Percentiles rank a stretch among this genome's conserved stretches.
These are phyloP conservation scores for Lasiurus borealis DNA, from an alignment of 2,113 vertebrate genomes.

Conservation along the genomic window DNA sequence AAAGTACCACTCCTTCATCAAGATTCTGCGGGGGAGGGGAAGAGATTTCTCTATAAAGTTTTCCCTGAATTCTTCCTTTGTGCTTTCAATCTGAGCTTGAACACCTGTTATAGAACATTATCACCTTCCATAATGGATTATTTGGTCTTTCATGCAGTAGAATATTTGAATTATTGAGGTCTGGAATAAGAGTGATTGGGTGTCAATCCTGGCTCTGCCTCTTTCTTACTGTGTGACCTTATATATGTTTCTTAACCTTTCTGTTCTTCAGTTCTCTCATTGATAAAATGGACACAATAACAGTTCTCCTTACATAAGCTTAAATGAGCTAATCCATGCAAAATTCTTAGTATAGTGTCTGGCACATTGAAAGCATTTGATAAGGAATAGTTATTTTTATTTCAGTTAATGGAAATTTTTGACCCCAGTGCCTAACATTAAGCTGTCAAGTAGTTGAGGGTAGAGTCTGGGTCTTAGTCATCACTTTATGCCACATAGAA, in stretches of 20 bases:
- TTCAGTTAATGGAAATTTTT: not conserved
- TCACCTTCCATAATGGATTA: not conserved
- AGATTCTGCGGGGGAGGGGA: not conserved
- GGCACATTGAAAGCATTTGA: not conserved
- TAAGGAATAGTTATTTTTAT: conserved; percentile 41
- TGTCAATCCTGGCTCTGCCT: not conserved
- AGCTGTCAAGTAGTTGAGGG: not conserved
- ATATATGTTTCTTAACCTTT: not conserved
- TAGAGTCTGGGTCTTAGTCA: conserved; percentile 18
- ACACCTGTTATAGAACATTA: not conserved
- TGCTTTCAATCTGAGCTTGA: not conserved
- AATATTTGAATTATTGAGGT: not conserved
- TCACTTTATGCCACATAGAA: not conserved
- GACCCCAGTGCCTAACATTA: not conserved
- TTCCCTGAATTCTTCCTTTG: not conserved
- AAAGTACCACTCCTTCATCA: not conserved
- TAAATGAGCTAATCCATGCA: conserved; percentile 8
- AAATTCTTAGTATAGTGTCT: not conserved
- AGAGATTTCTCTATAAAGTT: not conserved
- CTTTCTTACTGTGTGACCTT: not conserved
- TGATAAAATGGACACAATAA: conserved; percentile 10
- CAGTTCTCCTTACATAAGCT: not conserved
- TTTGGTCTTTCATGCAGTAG: not conserved
- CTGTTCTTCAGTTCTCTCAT: not conserved
- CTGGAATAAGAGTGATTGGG: not conserved